phyloP scores from a whole-genome alignment of 2,797 vertebrate species.

The Arrhamphus sclerolepis region DNA sequence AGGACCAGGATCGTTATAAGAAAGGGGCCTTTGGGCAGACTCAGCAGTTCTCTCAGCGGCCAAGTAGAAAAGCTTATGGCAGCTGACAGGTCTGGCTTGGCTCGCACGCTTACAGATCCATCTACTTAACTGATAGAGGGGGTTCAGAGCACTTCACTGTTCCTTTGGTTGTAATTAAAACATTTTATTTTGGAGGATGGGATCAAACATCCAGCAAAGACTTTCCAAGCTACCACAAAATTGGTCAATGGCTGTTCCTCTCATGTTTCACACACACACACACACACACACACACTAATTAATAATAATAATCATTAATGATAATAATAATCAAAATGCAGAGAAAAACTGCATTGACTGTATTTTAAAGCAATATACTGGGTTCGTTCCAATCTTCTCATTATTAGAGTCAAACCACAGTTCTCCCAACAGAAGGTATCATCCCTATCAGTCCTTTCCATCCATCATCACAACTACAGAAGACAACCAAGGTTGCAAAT shows the following conservation, averaged over 20 bases:
- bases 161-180: slow-evolving; percentile 33
- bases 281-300: not conserved
- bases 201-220: not conserved
- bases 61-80: slow-evolving; percentile 28
- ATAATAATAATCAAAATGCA: too few species aligned
- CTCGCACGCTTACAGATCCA: slow-evolving; percentile 32
- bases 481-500: slow-evolving; percentile 13
- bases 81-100: slow-evolving; percentile 44
- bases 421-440: slow-evolving; percentile 1
- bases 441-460: not conserved
- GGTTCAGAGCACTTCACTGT: slow-evolving; percentile 4
- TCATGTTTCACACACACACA: not conserved
- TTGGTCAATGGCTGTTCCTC: not conserved
- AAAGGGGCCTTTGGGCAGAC: slow-evolving; percentile 35
- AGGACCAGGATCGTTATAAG: slow-evolving; percentile 25
- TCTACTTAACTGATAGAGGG: slow-evolving; percentile 37
- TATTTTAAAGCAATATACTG: not conserved
- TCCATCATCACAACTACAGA: slow-evolving; percentile 26
- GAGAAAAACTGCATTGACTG: too few species aligned
- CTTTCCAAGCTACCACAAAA: not conserved
- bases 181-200: slow-evolving; percentile 17
- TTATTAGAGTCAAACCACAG: slow-evolving; percentile 1
- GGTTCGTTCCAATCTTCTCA: slow-evolving; percentile 10
- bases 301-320: too few species aligned
- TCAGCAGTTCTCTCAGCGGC: slow-evolving; percentile 48